Evolutionary conservation across 2,888 invertebrate species (phyloP).

Genomic region (Agriotes lineatus): DNA sequence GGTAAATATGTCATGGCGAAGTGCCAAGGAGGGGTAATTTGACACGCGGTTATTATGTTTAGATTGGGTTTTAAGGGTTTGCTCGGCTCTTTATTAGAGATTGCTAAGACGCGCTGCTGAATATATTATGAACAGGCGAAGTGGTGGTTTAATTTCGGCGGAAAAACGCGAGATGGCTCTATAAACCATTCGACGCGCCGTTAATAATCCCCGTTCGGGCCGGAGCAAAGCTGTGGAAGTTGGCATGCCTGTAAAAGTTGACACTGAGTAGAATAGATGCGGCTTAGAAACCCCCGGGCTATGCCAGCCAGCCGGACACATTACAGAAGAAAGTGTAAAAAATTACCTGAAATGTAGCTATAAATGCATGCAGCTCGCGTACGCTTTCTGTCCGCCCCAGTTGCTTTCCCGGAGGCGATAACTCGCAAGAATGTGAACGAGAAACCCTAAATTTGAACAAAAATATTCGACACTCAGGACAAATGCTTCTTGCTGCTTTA

Average conservation of each 20-base stretch:
- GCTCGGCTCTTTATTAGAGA: constrained; percentile 22
- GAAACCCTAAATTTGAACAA: too few species aligned
- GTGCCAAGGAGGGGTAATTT: constrained; percentile 1
- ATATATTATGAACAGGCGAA: constrained; percentile 9
- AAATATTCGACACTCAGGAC: too few species aligned
- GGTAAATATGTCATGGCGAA: background rate
- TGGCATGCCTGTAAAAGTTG: background rate
- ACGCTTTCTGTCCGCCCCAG: constrained; percentile 14
- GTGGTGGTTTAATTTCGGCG: background rate
- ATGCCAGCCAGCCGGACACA: constrained; percentile 4
- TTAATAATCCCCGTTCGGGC: background rate
- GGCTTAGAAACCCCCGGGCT: background rate
- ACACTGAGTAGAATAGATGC: constrained; percentile 5
- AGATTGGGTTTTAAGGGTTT: constrained; percentile 14
- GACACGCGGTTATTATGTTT: constrained; percentile 23
- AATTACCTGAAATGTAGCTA: background rate
- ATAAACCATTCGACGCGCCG: too few species aligned
- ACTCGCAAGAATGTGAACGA: constrained; percentile 1
- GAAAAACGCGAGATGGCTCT: too few species aligned
- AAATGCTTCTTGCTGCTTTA: too few species aligned
- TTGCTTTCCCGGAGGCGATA: constrained; percentile 19
- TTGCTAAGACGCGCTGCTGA: constrained; percentile 17
- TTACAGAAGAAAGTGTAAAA: constrained; percentile 20
- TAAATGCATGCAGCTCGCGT: constrained; percentile 21
- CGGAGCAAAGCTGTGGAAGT: background rate